Conservation (phyloP, 1,140 invertebrate genomes). For the Scaptodrosophila lebanonensis region DNA sequence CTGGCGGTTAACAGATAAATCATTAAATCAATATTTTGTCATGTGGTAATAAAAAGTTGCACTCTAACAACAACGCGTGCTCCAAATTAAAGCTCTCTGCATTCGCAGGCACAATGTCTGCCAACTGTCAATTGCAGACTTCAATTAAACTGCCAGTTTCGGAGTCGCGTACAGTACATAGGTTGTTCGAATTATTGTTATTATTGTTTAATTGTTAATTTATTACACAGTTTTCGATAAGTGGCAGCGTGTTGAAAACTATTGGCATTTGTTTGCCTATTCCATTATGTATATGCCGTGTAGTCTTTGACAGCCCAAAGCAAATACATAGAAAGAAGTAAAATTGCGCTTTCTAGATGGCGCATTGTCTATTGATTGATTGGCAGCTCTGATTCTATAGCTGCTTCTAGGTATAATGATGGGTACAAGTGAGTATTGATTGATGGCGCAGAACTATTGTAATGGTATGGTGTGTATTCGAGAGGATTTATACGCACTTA, state of each 20-base stretch:
- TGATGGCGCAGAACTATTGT: too few species aligned
- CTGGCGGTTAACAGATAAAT: conserved; percentile 44
- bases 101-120: conserved; percentile 15
- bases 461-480: too few species aligned
- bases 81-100: conserved; percentile 46
- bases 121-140: conserved; percentile 34
- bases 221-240: conserved; percentile 49
- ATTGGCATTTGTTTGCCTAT: too few species aligned
- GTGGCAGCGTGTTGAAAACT: conserved; percentile 46
- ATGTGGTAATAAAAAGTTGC: conserved; percentile 56
- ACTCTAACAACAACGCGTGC: conserved; percentile 52
- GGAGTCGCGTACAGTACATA: conserved; percentile 14
- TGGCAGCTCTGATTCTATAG: too few species aligned
- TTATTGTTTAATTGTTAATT: conserved; percentile 71
- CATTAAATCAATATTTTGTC: conserved; percentile 74
- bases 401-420: too few species aligned
- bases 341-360: too few species aligned
- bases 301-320: too few species aligned
- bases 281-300: too few species aligned
- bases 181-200: conserved; percentile 53
- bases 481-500: too few species aligned
- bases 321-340: too few species aligned
- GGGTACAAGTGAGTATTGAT: too few species aligned
- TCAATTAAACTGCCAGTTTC: conserved; percentile 65
- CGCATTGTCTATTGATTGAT: too few species aligned